Base-by-base conservation (phyloP, 1,140 invertebrate species). In the Saccostrea cuccullata region DNA sequence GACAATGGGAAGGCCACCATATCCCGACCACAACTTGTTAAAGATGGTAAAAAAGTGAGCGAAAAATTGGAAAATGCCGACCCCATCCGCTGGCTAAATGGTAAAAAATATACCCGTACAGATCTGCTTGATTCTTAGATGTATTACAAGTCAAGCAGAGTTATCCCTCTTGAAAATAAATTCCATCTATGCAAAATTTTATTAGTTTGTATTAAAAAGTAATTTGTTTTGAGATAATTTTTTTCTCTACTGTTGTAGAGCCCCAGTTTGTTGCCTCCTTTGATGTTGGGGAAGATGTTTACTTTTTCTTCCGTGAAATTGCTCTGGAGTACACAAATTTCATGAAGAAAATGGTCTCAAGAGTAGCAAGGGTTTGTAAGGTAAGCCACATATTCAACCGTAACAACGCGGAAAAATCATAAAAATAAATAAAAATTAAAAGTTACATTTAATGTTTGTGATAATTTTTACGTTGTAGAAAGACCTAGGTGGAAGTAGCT, bases 231-330 rank as follows among this genome's bases (percentile, higher is more conserved):
- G 2, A 70, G 20, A 30, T 55, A 9, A 20, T 12, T 84, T 20
- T 56, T 5, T 15, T n/a, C 47, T 9, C 23, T 8, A 26, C 13
- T 47, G 23, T 91, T 92, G 15, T 87, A 95, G 94, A 98, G 90
- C 97, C 98, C 0, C 97, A 98, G 92, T 99, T 99, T 94, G 97
- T 98, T 85, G 97, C 97, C 1, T 98, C 97, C 84, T 98, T 98
- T 94, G 98, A 99, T 93, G 97, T 97, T 40, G 97, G 97, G 47
- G 96, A 97, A 84, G 97, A 97, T 94, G 97, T 98, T 0, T 98
- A 98, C 93, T 98, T 98, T 95, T 96, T 99, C 87, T 98, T 98
- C 93, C 96, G 98, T 84, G 98, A 99, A 95, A 96, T 96, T 9
- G 98, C 98, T 12, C 96, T 98, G 0, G 98, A 99, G 95, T 97